Conservation (phyloP, 2,797 vertebrate species). For the Vipera ursinii region DNA sequence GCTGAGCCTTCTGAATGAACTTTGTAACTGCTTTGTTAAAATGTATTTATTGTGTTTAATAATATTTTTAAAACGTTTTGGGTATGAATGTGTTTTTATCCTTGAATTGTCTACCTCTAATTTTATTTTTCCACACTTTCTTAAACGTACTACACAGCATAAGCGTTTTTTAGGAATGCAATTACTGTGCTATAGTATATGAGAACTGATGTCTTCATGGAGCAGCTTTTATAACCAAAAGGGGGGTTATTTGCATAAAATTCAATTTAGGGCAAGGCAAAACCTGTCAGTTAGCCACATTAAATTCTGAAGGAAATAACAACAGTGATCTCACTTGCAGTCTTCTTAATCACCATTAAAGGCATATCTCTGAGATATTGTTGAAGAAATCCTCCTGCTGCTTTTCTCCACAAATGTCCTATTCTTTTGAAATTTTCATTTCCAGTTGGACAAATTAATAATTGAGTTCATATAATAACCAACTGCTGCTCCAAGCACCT, state of each 20-base stretch:
- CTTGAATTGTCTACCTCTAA: not conserved
- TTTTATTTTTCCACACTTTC: not conserved
- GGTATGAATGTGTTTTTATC: not conserved
- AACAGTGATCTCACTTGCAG: not conserved
- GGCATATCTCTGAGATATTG: not conserved
- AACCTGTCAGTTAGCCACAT: not conserved
- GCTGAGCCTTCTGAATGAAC: not conserved
- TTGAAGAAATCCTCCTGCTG: not conserved
- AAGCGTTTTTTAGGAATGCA: not conserved
- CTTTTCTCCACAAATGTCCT: not conserved
- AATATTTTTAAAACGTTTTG: not conserved
- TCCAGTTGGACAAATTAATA: not conserved
- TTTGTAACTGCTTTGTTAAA: not conserved
- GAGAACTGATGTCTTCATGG: not conserved
- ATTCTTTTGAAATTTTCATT: not conserved
- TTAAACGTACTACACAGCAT: not conserved
- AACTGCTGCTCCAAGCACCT: not conserved
- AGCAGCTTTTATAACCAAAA: not conserved
- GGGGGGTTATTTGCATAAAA: not conserved
- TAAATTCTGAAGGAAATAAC: not conserved
- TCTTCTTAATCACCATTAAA: not conserved
- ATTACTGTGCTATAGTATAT: not conserved
- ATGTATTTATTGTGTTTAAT: not conserved
- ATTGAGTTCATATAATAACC: not conserved
- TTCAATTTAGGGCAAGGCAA: not conserved